Evolutionary conservation across 1,140 invertebrate genomes (phyloP).

Genomic region (Fopius arisanus): DNA sequence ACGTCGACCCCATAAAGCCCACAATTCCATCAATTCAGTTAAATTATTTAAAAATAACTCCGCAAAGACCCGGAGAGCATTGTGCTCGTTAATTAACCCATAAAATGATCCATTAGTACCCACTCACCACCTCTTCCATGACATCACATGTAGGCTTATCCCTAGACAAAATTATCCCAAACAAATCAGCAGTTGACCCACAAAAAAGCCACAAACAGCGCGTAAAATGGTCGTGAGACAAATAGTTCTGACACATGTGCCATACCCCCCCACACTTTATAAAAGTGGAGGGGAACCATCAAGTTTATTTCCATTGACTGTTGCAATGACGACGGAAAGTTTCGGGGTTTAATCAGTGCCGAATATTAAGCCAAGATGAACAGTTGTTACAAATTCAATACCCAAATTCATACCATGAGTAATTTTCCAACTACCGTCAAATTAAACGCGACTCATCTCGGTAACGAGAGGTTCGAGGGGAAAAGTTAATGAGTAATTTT

Average conservation of each 20-base stretch:
- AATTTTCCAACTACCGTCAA: too few relatives aligned
- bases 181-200: neutral
- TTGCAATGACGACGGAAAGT: slow-evolving; percentile 24
- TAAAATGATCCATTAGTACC: neutral
- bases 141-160: neutral
- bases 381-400: too few relatives aligned
- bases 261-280: too few relatives aligned
- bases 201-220: neutral
- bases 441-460: too few relatives aligned
- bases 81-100: neutral
- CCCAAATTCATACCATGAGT: too few relatives aligned
- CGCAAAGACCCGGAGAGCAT: neutral
- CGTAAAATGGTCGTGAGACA: neutral
- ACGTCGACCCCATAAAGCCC: too few relatives aligned
- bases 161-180: neutral
- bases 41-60: neutral
- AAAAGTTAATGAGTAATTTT: too few relatives aligned
- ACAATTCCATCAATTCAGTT: neutral
- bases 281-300: neutral
- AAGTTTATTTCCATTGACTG: slow-evolving; percentile 4
- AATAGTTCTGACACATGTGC: neutral
- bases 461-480: too few relatives aligned
- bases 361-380: neutral
- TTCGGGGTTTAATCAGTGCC: neutral
- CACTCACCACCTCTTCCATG: neutral